These are phyloP conservation scores for Beaufortia kweichowensis DNA, from an alignment of 2,113 vertebrate species.

Conservation along the genomic window DNA sequence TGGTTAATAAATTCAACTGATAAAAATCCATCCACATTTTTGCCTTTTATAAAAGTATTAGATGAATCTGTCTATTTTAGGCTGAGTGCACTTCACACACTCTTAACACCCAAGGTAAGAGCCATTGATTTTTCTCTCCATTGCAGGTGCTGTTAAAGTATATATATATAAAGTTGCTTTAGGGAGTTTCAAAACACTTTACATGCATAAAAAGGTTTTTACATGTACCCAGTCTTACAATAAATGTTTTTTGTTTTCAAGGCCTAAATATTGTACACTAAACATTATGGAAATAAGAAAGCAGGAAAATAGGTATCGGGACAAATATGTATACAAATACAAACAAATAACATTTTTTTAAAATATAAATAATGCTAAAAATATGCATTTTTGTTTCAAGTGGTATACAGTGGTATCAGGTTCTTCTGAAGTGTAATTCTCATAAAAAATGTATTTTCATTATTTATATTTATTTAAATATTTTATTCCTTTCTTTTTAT, in stretches of 20 bases:
- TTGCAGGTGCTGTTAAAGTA: constrained; percentile 57
- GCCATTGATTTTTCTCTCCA: constrained; percentile 59
- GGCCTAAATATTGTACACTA: not conserved
- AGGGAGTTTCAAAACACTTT: constrained; percentile 50
- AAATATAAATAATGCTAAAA: too few species aligned
- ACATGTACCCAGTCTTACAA: constrained; percentile 10
- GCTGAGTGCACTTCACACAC: constrained; percentile 18
- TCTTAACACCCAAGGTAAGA: constrained; percentile 35
- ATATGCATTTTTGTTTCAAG: too few species aligned
- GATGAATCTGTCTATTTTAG: constrained; percentile 12
- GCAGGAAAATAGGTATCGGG: not conserved
- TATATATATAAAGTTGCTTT: constrained; percentile 47
- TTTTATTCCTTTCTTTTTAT: not conserved
- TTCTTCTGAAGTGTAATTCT: too few species aligned
- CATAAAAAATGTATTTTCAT: too few species aligned
- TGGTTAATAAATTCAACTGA: constrained; percentile 37
- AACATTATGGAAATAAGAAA: too few species aligned
- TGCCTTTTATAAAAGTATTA: constrained; percentile 15
- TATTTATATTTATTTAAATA: not conserved
- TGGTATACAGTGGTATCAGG: too few species aligned
- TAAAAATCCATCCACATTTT: constrained; percentile 22
- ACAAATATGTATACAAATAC: too few species aligned
- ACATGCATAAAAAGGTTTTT: too few species aligned
- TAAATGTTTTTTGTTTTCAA: not conserved
- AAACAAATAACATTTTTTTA: too few species aligned